Conservation (phyloP, 2,113 vertebrate species). For the Anarhynchus alexandrinus region DNA sequence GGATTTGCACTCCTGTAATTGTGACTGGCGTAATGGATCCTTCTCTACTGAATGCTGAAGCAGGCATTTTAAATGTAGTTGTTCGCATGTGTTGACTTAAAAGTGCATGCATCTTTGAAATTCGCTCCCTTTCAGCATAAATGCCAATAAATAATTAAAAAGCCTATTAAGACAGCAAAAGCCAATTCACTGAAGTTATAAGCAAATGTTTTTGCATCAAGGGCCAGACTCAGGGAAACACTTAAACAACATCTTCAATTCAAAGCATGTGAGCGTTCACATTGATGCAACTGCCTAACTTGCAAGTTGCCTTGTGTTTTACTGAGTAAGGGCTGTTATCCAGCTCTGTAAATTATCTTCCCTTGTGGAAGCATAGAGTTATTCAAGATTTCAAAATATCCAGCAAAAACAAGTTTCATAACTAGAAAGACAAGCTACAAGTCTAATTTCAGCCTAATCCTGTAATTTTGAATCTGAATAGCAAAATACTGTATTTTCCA, state of each 20-base stretch:
- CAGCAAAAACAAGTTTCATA: not conserved
- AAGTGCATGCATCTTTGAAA: not conserved
- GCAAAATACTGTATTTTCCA: not conserved
- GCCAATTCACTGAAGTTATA: conserved; percentile 6
- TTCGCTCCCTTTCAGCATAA: not conserved
- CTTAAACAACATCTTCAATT: not conserved
- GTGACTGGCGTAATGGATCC: not conserved
- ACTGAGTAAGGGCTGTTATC: not conserved
- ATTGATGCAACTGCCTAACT: not conserved
- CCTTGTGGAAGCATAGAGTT: not conserved
- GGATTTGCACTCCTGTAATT: not conserved
- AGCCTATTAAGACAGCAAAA: conserved; percentile 3
- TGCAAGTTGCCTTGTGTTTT: not conserved
- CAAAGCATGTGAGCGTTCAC: not conserved
- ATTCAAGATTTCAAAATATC: not conserved
- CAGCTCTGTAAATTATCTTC: not conserved
- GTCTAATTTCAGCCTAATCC: not conserved
- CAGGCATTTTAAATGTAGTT: not conserved
- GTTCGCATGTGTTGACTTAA: not conserved
- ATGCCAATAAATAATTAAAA: conserved; percentile 32
- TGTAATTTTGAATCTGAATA: not conserved
- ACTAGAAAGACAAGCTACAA: not conserved
- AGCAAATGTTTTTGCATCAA: conserved; percentile 8
- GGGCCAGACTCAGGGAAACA: not conserved
- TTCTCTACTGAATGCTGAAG: not conserved